Base-by-base conservation (phyloP, 1,140 invertebrate species). In the Panagrolaimus sp. region DNA sequence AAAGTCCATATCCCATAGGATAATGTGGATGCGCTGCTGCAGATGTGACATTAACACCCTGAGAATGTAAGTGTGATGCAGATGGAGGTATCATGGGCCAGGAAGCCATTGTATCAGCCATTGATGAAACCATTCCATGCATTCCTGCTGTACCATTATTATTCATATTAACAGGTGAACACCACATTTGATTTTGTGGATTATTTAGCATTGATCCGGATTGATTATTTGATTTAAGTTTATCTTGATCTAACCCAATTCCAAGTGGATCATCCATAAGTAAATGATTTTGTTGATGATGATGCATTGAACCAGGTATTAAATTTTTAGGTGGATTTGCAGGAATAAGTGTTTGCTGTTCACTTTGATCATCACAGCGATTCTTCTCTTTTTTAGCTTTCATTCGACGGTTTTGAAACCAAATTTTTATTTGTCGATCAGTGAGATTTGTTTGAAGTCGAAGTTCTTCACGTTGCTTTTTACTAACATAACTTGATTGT, bases 381-480 rank as follows among this genome's bases (percentile, higher is more conserved):
- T 69, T 65, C 27, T 70, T 70, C 23, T 67, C 65, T 46, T 78
- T 78, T 53, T 78, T 78, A 48, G 70, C 74, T 67, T 78, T 78
- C 77, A 78, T 78, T 47, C 77, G 69, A 7, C 77, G 72, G 67
- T 78, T 78, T 64, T 78, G 77, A 62, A 78, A 78, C 77, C 77
- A 79, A 45, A 78, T 78, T 63, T 78, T 78, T 63, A 78, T 78
- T 66, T 78, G 77, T 11, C 77, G 68, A 68, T 78, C 77, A 11
- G 76, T 78, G 5, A 78, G 66, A 44, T 74, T 72, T 13, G 77
- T 78, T 57, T 73, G 71, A 16, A 76, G 71, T 31, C 73, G 71
- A 38, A 78, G 73, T 53, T 78, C 77, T 67, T 78, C 73, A 25
- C 77, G 65, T 61, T 78, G 77, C 42, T 78, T 78, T 62, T 78